Evolutionary conservation across 2,797 vertebrate species (phyloP).

Genomic region (Darevskia nairensis): DNA sequence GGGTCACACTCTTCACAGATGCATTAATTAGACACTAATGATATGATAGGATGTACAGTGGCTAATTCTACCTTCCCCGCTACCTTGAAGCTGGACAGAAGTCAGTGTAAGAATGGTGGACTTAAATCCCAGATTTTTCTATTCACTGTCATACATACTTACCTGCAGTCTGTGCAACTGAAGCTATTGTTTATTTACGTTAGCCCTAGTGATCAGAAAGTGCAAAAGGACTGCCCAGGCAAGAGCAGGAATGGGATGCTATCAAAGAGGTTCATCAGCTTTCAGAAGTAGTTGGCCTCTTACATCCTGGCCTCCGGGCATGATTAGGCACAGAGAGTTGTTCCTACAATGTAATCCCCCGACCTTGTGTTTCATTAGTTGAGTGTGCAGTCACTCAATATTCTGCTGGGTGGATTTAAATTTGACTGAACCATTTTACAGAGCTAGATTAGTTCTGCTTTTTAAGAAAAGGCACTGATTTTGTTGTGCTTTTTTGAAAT

Average conservation of each 20-base stretch:
- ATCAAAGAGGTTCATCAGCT: constrained; percentile 44
- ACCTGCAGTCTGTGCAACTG: too few relatives aligned
- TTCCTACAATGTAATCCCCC: constrained; percentile 46
- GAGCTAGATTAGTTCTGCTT: constrained; percentile 56
- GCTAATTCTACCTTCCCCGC: too few relatives aligned
- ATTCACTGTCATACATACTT: too few relatives aligned
- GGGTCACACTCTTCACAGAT: too few relatives aligned
- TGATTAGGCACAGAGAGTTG: constrained; percentile 34
- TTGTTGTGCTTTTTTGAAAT: constrained; percentile 30
- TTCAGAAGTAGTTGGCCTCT: constrained; percentile 12
- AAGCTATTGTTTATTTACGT: too few relatives aligned
- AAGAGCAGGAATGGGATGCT: constrained; percentile 28
- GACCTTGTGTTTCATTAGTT: constrained; percentile 64
- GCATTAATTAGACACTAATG: too few relatives aligned
- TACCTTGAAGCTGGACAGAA: too few relatives aligned
- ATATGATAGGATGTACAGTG: too few relatives aligned
- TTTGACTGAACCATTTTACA: constrained; percentile 63
- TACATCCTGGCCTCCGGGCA: constrained; percentile 38
- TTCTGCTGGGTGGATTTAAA: constrained; percentile 59
- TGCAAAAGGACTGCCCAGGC: constrained; percentile 43
- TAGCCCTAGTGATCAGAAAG: neutral
- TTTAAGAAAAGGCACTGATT: constrained; percentile 53
- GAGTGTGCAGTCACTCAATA: constrained; percentile 47
- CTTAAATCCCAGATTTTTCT: too few relatives aligned
- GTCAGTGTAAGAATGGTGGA: too few relatives aligned